phyloP scores from a whole-genome alignment of 2,113 vertebrate genomes.

The Chroicocephalus ridibundus region DNA sequence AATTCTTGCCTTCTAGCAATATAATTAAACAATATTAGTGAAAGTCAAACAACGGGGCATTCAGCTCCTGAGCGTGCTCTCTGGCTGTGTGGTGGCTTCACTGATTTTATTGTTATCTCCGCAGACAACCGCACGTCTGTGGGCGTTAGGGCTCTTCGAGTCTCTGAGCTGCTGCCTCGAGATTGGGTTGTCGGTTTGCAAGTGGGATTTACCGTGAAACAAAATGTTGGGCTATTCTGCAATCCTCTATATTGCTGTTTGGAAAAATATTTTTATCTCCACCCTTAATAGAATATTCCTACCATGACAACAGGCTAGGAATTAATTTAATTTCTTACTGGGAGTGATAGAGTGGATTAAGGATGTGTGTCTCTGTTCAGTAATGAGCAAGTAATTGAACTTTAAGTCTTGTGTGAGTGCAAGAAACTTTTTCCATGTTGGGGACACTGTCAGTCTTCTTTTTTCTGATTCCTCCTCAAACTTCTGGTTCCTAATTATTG shows the following conservation, averaged over 20 bases:
- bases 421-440: not conserved
- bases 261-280: not conserved
- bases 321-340: not conserved
- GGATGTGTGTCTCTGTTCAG: not conserved
- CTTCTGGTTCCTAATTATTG: not conserved
- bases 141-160: not conserved
- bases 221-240: not conserved
- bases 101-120: not conserved
- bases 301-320: not conserved
- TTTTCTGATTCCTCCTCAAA: not conserved
- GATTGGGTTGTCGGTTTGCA: not conserved
- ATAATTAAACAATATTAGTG: slow-evolving; percentile 56
- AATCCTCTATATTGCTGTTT: not conserved
- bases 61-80: not conserved
- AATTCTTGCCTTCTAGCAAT: slow-evolving; percentile 54
- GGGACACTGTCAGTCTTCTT: not conserved
- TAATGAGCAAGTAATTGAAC: not conserved
- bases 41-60: slow-evolving; percentile 22
- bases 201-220: not conserved
- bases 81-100: not conserved
- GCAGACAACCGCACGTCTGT: fast-evolving
- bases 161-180: not conserved
- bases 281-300: not conserved
- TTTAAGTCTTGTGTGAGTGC: not conserved
- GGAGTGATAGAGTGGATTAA: not conserved